These are phyloP conservation scores for Pagetopsis macropterus DNA, from an alignment of 2,797 vertebrate species.

Conservation along the genomic window DNA sequence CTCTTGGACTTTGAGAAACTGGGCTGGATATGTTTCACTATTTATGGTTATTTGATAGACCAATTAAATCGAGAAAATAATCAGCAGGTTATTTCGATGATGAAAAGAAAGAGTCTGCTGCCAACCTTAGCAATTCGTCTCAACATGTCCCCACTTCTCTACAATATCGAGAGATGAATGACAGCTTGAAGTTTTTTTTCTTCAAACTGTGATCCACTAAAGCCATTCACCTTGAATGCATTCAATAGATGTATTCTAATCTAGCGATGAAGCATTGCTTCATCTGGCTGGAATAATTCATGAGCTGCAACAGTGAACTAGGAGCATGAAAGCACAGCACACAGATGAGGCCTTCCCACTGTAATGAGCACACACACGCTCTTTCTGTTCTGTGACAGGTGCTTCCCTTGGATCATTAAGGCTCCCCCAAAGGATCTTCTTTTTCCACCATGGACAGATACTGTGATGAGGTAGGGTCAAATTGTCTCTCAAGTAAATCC, in stretches of 20 bases:
- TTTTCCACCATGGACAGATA: conserved; percentile 24
- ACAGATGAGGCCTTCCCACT: conserved; percentile 44
- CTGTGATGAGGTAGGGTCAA: conserved; percentile 41
- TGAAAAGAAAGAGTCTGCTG: not conserved
- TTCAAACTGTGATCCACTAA: not conserved
- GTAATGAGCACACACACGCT: conserved; percentile 43
- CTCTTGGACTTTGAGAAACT: too few relatives aligned
- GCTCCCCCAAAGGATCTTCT: conserved; percentile 22
- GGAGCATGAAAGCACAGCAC: conserved; percentile 37
- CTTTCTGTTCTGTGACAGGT: conserved; percentile 50
- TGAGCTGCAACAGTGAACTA: conserved; percentile 44
- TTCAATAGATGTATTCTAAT: conserved; percentile 34
- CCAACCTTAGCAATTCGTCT: not conserved
- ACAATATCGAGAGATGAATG: not conserved
- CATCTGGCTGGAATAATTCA: conserved; percentile 56
- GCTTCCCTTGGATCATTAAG: conserved; percentile 48
- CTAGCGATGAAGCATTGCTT: conserved; percentile 45
- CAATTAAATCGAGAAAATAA: too few relatives aligned
- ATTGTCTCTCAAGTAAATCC: conserved; percentile 45
- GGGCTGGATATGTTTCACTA: too few relatives aligned
- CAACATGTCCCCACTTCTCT: conserved; percentile 3
- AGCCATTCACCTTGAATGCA: conserved; percentile 2
- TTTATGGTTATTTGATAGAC: too few relatives aligned
- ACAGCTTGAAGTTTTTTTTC: not conserved
- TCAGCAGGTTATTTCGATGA: too few relatives aligned